A percentile compares a stretch with the other conserved stretches of the same genome.
Conservation (phyloP, 2,113 vertebrate genomes). For the Larimichthys crocea region DNA sequence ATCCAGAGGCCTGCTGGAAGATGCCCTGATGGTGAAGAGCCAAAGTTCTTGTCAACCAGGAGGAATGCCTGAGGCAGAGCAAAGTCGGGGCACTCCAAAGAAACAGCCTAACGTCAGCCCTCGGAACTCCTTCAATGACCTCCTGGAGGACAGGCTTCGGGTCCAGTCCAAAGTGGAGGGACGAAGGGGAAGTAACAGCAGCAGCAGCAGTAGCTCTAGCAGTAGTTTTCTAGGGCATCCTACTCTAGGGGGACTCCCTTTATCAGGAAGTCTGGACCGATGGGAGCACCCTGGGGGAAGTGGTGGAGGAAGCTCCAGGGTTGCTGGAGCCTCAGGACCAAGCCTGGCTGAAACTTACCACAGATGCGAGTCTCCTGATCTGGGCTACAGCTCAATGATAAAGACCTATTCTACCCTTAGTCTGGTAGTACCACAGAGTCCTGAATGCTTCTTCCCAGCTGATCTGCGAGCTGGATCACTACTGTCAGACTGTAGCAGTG, state of each 20-base stretch:
- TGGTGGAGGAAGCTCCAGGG: conserved; percentile 16
- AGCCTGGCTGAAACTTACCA: conserved; percentile 87
- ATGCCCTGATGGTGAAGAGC: conserved; percentile 89
- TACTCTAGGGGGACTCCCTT: conserved; percentile 86
- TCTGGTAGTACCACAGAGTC: conserved; percentile 87
- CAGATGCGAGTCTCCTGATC: conserved; percentile 91
- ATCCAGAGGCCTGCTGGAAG: conserved; percentile 87
- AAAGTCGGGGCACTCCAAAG: conserved; percentile 87
- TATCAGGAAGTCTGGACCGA: conserved; percentile 85
- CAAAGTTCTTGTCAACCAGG: conserved; percentile 84
- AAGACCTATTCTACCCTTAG: conserved; percentile 89
- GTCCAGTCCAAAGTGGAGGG: conserved; percentile 90
- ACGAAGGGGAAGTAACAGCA: conserved; percentile 71
- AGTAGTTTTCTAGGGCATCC: conserved; percentile 83
- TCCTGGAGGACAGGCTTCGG: conserved; percentile 89
- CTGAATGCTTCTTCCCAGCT: conserved; percentile 88
- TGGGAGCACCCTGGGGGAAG: conserved; percentile 58
- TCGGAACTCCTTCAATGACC: conserved; percentile 85
- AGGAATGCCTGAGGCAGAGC: conserved; percentile 76
- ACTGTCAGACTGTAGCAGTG: conserved; percentile 93
- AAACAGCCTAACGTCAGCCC: conserved; percentile 89
- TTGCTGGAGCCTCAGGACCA: conserved; percentile 82
- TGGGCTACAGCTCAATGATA: conserved; percentile 90
- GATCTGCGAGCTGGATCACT: conserved; percentile 88
- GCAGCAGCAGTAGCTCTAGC: conserved; percentile 61